Evolutionary conservation across 2,797 vertebrate species (phyloP), one percentile per base, ranked within the genome.

Genomic region (Parotocinclus haroldoi): DNA sequence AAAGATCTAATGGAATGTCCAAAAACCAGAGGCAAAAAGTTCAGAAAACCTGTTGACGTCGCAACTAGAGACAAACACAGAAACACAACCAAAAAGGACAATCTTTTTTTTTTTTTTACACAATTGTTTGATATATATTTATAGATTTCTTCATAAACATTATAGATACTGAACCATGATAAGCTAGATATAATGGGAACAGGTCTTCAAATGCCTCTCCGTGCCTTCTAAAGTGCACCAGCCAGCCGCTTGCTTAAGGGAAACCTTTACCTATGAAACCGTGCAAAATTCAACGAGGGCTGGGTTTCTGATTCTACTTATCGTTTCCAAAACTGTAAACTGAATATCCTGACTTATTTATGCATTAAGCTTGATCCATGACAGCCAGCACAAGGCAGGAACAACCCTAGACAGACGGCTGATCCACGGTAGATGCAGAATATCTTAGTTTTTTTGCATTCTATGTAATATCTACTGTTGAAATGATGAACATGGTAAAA

Each of bases 1-100:
- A 65, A 49, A 71, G 64, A 58, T 36, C 51, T 58, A 79, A 61
- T 79, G 83, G 79, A 86, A 88, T 83, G 84, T 81, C 61, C 78
- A 63, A 63, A 73, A 52, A 75, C 72, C 17, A 45, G 39, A 71
- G 38, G 46, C 62, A 54, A 66, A 62, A 56, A 48, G 62, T 67
- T 67, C 62, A 55, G 76, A 57, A 70, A 74, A 74, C 78, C 70
- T 5, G 27, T 27, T 5, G 27, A 27, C 27, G 27, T 63, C 67
- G 75, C 66, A 68, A 74, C 63, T 58, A 72, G 72, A 58, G 10
- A 42, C 40, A 2, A 27, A 27, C 27, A 27, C 40, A 42, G n/a
- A n/a, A 42, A 42, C 40, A 61, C 44, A 61, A 73, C 67, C 65
- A 10, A 40, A 59, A 76, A 27, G 27, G 27, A 5, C 27, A 27